Evolutionary conservation across 2,888 invertebrate species (phyloP).

Genomic region (Pollenia labialis): DNA sequence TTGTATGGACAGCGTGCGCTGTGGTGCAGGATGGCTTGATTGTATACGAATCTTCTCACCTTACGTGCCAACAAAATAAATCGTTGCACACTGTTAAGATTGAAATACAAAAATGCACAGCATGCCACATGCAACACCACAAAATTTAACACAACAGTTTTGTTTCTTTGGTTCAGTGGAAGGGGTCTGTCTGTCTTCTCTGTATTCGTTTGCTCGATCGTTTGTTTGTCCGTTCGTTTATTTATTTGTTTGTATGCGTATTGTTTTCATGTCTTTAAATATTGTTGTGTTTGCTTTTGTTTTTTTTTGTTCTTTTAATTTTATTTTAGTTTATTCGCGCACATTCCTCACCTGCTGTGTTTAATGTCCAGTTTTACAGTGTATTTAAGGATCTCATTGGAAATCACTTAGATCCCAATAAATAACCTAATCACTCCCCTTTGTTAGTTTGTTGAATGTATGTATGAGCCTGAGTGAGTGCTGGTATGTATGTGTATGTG

Average conservation of each 20-base stretch:
- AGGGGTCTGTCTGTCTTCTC: not conserved
- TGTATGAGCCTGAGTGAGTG: not conserved
- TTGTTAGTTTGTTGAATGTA: constrained; percentile 45
- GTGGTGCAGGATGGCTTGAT: constrained; percentile 59
- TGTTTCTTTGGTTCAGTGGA: constrained; percentile 17
- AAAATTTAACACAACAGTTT: constrained; percentile 39
- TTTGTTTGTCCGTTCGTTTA: not conserved
- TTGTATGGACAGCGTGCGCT: constrained; percentile 8
- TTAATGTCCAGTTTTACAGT: constrained; percentile 82
- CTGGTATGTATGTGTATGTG: not conserved
- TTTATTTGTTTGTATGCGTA: constrained; percentile 17
- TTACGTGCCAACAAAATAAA: constrained; percentile 81
- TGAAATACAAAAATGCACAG: constrained; percentile 68
- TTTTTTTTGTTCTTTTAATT: not conserved
- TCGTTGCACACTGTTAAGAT: constrained; percentile 74
- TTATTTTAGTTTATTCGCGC: constrained; percentile 44
- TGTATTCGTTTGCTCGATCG: not conserved
- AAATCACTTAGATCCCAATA: constrained; percentile 84
- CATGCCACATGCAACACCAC: constrained; percentile 74
- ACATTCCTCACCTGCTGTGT: constrained; percentile 80
- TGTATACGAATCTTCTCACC: constrained; percentile 79
- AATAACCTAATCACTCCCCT: constrained; percentile 81
- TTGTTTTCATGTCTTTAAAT: constrained; percentile 28
- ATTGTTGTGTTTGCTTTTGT: constrained; percentile 17
- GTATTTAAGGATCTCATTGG: constrained; percentile 81